phyloP scores from a whole-genome alignment of 2,888 invertebrate genomes.

The Harpalus rubripes region DNA sequence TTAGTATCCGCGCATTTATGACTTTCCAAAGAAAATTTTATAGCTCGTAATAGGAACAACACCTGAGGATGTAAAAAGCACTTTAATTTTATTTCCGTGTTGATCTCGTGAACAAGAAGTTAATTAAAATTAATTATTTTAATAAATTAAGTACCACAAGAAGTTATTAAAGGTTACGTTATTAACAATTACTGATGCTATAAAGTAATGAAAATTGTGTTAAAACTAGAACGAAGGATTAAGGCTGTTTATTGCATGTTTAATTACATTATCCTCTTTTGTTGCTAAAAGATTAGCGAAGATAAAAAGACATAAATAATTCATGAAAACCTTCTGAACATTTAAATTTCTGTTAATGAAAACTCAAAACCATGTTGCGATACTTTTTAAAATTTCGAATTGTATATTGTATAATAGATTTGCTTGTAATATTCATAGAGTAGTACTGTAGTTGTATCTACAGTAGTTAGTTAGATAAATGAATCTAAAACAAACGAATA shows the following conservation, averaged over 20 bases:
- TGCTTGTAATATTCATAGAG: neutral
- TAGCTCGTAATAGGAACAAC: constrained; percentile 28
- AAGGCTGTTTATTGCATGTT: constrained; percentile 41
- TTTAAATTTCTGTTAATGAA: neutral
- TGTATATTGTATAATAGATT: constrained; percentile 30
- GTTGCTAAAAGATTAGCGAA: constrained; percentile 33
- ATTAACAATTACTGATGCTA: constrained; percentile 35
- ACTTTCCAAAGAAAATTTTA: constrained; percentile 63
- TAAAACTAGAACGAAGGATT: constrained; percentile 22
- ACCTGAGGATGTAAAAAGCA: constrained; percentile 15
- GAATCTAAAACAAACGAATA: constrained; percentile 8
- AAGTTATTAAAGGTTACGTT: constrained; percentile 21
- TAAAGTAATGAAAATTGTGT: constrained; percentile 33
- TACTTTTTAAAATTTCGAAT: neutral
- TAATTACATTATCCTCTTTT: constrained; percentile 50
- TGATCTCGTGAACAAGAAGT: constrained; percentile 1
- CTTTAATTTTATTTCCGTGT: constrained; percentile 3
- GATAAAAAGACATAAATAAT: constrained; percentile 38
- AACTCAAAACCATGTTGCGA: neutral
- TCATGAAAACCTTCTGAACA: constrained; percentile 32
- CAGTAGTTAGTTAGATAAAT: constrained; percentile 1
- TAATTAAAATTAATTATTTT: constrained; percentile 16
- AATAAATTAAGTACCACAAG: constrained; percentile 30
- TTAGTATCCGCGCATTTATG: constrained; percentile 73
- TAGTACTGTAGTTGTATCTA: constrained; percentile 4